Evolutionary conservation across 2,113 vertebrate genomes (phyloP).

Genomic region (Pelodiscus sinensis): DNA sequence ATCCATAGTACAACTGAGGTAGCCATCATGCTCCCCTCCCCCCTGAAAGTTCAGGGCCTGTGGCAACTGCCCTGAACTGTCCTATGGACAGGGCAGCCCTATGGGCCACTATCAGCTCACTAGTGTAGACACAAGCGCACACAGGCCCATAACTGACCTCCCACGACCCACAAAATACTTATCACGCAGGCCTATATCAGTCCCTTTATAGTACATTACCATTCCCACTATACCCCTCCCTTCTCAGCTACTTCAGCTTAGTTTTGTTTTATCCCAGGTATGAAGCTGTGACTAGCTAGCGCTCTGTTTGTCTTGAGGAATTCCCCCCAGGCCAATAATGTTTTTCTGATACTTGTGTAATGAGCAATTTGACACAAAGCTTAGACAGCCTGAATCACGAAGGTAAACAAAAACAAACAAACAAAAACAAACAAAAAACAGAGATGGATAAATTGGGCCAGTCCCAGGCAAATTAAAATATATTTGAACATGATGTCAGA

Average conservation of each 20-base stretch:
- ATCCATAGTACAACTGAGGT: no score
- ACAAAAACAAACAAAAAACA: no score
- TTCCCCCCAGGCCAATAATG: neutral
- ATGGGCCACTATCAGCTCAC: no score
- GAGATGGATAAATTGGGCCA: accelerated
- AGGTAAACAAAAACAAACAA: neutral
- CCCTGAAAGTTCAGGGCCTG: no score
- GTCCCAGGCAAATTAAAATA: neutral
- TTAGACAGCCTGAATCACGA: neutral
- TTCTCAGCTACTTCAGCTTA: neutral
- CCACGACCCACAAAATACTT: neutral
- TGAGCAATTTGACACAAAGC: neutral
- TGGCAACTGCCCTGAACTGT: no score
- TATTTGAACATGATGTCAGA: neutral
- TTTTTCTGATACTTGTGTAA: neutral
- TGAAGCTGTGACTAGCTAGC: neutral
- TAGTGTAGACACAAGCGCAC: neutral
- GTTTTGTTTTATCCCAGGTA: neutral
- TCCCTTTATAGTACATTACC: neutral
- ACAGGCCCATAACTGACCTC: neutral
- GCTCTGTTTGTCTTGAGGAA: neutral
- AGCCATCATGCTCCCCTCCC: no score
- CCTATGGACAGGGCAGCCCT: no score
- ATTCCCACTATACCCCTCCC: neutral
- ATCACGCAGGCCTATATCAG: neutral